These are phyloP conservation scores for Eptatretus burgeri DNA, from an alignment of 2,113 vertebrate genomes.

Conservation along the genomic window DNA sequence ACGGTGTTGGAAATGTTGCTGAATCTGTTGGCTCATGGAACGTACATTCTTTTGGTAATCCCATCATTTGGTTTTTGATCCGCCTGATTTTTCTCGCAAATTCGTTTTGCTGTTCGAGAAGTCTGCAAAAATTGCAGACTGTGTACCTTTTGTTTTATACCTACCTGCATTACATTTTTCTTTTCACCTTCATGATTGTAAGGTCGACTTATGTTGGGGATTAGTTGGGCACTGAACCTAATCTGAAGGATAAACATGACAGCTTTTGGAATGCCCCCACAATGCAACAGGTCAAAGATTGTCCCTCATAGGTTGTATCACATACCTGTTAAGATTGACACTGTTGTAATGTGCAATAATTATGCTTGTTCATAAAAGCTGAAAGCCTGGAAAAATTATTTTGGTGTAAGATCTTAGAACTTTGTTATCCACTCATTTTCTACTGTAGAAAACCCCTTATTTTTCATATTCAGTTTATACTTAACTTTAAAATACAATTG, in stretches of 20 bases:
- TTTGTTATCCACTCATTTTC: slow-evolving; percentile 7
- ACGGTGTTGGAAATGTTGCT: slow-evolving; percentile 1
- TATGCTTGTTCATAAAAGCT: slow-evolving; percentile 4
- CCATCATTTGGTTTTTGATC: no score
- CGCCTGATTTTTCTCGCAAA: no score
- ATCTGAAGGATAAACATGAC: no score
- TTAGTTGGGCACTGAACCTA: no score
- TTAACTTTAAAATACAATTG: slow-evolving; percentile 2
- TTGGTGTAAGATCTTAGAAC: slow-evolving; percentile 4
- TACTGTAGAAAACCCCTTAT: slow-evolving; percentile 6
- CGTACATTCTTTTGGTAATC: no score
- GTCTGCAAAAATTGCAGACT: no score
- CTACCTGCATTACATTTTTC: no score
- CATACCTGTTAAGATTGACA: slow-evolving; percentile 4
- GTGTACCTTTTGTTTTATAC: no score
- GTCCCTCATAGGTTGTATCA: slow-evolving; percentile 3
- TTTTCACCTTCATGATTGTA: no score
- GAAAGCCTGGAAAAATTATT: slow-evolving; percentile 4
- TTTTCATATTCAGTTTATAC: slow-evolving; percentile 7
- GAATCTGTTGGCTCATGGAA: not conserved
- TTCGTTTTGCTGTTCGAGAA: no score
- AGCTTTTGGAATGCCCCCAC: not conserved
- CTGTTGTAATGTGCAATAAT: slow-evolving; percentile 7
- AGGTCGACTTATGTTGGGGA: no score
- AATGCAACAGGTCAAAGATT: slow-evolving; percentile 6